Conservation (phyloP, 2,888 invertebrate species). For the Argyresthia albistria region DNA sequence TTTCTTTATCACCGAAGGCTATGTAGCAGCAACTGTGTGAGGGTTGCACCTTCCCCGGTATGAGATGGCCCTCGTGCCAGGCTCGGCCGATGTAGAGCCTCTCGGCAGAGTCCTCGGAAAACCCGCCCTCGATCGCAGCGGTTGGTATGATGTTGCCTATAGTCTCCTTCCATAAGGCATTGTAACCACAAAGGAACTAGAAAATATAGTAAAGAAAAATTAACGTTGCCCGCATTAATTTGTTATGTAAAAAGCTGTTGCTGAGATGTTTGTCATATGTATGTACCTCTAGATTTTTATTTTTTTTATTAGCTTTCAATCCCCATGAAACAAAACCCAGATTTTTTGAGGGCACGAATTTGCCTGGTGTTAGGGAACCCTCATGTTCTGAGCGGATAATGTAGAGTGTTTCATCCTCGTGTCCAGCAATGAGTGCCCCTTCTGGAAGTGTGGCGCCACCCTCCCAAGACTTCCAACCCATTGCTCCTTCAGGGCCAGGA, state of each 20-base stretch:
- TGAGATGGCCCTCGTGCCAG: conserved; percentile 76
- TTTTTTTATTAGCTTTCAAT: not conserved
- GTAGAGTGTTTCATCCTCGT: conserved; percentile 8
- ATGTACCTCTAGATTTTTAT: not conserved
- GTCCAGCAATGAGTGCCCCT: conserved; percentile 8
- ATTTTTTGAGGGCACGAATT: conserved; percentile 6
- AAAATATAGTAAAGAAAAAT: not conserved
- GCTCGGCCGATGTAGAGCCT: conserved; percentile 75
- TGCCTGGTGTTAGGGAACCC: conserved; percentile 11
- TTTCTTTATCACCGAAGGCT: conserved; percentile 40
- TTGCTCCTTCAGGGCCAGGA: not conserved
- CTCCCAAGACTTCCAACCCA: not conserved
- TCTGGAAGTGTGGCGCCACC: not conserved
- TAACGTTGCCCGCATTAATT: not conserved
- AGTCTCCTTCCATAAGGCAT: conserved; percentile 55
- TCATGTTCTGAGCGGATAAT: conserved; percentile 8
- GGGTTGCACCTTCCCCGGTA: conserved; percentile 77
- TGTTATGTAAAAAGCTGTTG: too few species aligned
- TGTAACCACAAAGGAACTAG: conserved; percentile 16
- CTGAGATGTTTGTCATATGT: too few species aligned
- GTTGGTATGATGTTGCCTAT: conserved; percentile 71
- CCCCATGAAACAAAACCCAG: conserved; percentile 10
- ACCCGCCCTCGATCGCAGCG: conserved; percentile 74
- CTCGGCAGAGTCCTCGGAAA: conserved; percentile 42
- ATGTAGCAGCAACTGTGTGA: conserved; percentile 79